Evolutionary conservation across 2,888 invertebrate genomes (phyloP), one percentile per base, ranked within the genome.

Genomic region (Dicycla oo): DNA sequence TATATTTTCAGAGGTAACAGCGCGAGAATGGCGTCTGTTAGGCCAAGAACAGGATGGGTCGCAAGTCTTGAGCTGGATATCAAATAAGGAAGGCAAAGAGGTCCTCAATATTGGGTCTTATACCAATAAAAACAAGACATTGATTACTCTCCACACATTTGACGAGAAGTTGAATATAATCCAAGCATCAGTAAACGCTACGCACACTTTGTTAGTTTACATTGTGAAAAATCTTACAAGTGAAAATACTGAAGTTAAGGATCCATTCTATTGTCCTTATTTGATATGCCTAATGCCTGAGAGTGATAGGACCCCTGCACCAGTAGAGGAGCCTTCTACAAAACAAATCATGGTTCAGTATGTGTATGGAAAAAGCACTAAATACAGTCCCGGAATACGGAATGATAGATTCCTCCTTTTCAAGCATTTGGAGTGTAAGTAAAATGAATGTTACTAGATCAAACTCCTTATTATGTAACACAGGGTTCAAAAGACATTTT

Each of bases 291-390:
- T 97, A 78, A 91, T 96, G 82, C 92, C 94, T 64, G 93, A 94
- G 69, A 91, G 95, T 86, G 87, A 91, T 61, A 88, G 89, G 66
- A 88, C 84, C 0, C 93, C 95, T 4, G 90, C 91, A 56, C 91
- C 91, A 63, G 88, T 96, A 0, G 96, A 97, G 80, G 95, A 96
- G 45, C 96, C 97, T 56, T 97, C 97, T 47, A 94, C 96, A 0
- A 97, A 97, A 74, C 98, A 98, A 93, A 97, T 97, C 47, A 97
- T 98, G 97, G 96, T 97, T 66, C 98, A 98, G 89, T 98, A 98
- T 96, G 95, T 98, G 15, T 97, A 98, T 88, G 97, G 97, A 54
- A 97, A 96, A 77, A 95, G 94, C 73, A 93, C 95, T 77, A 95
- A 95, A 81, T 96, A 95, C 82, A 95, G 95, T 69, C 96, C 95